Conservation (phyloP, 2,797 vertebrate species). For the Acipenser oxyrinchus region DNA sequence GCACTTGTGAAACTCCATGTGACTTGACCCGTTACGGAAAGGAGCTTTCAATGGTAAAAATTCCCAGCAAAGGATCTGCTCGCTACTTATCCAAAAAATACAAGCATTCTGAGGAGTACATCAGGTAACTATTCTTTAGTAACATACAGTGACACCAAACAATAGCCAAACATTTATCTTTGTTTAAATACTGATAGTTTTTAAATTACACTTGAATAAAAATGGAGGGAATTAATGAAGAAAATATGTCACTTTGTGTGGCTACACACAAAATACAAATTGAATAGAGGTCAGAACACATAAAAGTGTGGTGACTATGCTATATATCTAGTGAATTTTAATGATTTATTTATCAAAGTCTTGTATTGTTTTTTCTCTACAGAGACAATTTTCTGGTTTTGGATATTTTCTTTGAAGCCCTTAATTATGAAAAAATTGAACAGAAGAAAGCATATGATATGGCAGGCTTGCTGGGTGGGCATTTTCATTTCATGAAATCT, state of each 20-base stretch:
- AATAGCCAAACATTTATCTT: too few relatives aligned
- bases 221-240: too few relatives aligned
- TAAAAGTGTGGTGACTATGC: too few relatives aligned
- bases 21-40: slow-evolving; percentile 94
- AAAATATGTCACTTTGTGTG: too few relatives aligned
- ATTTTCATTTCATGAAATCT: background rate
- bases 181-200: too few relatives aligned
- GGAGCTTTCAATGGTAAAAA: slow-evolving; percentile 98
- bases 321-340: too few relatives aligned
- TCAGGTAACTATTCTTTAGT: slow-evolving; percentile 59
- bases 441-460: slow-evolving; percentile 94
- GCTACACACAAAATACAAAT: too few relatives aligned
- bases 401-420: slow-evolving; percentile 94
- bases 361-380: slow-evolving; percentile 24
- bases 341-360: too few relatives aligned
- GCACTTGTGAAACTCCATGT: slow-evolving; percentile 88
- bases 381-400: slow-evolving; percentile 97
- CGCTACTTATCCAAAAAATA: slow-evolving; percentile 94
- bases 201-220: too few relatives aligned
- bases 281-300: too few relatives aligned
- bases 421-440: slow-evolving; percentile 91
- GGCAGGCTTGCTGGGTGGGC: slow-evolving; percentile 84
- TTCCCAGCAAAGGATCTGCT: slow-evolving; percentile 91
- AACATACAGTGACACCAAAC: too few relatives aligned
- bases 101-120: slow-evolving; percentile 92